phyloP scores from a whole-genome alignment of 2,113 vertebrate species.

The Propithecus coquereli region DNA sequence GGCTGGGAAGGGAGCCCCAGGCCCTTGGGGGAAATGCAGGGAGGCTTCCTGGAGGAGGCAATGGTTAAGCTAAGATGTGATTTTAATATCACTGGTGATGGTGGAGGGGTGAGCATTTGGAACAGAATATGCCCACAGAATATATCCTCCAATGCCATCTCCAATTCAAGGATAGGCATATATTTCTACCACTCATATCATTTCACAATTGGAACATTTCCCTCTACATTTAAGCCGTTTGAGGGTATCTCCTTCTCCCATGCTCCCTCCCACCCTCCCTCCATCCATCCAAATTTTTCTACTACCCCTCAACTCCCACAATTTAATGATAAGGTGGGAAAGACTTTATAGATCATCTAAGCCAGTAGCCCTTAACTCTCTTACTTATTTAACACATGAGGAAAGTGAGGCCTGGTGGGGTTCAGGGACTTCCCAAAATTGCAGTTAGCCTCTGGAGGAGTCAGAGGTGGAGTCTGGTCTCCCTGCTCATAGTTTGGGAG shows the following conservation, averaged over 20 bases:
- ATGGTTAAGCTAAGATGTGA: neutral
- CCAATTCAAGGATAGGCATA: neutral
- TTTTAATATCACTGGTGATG: neutral
- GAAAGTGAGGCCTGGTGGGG: neutral
- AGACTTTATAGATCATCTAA: neutral
- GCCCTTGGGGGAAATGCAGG: neutral
- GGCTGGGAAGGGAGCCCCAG: neutral
- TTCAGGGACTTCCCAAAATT: neutral
- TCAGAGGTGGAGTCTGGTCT: neutral
- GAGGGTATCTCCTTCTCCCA: neutral
- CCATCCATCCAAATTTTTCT: neutral
- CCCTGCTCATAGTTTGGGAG: neutral
- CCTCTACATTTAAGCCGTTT: neutral
- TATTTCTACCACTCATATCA: neutral
- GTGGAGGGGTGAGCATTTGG: neutral
- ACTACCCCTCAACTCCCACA: neutral
- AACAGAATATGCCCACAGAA: neutral
- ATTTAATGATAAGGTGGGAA: neutral
- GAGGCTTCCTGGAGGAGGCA: neutral
- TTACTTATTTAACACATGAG: neutral
- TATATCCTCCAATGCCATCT: neutral
- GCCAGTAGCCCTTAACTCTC: neutral
- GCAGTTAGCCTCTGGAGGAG: neutral
- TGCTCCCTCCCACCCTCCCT: neutral
- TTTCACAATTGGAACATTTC: neutral